These are phyloP conservation scores for Idaea aversata DNA, from an alignment of 2,888 invertebrate genomes.

Conservation along the genomic window DNA sequence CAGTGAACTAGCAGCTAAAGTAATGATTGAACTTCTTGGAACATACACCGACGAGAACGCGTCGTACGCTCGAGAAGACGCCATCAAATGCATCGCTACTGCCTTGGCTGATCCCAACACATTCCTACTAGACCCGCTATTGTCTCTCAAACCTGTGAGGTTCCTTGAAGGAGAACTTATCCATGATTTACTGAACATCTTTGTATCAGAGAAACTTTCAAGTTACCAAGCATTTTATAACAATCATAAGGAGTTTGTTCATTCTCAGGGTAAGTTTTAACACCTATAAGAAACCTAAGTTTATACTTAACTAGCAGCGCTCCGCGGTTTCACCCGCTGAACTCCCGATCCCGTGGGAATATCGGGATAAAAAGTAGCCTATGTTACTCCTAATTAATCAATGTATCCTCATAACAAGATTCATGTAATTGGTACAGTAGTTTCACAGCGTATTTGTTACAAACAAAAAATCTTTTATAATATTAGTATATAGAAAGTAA, in stretches of 20 bases:
- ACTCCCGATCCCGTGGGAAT: no score
- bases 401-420: no score
- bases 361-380: no score
- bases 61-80: slow-evolving; percentile 97
- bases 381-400: no score
- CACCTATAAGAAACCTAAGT: no score
- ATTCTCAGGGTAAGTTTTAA: slow-evolving; percentile 77
- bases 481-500: no score
- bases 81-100: slow-evolving; percentile 96
- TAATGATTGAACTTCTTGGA: slow-evolving; percentile 97
- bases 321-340: no score
- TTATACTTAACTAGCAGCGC: no score
- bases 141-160: slow-evolving; percentile 95
- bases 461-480: no score
- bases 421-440: no score
- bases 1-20: slow-evolving; percentile 95
- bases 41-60: slow-evolving; percentile 99
- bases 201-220: slow-evolving; percentile 96
- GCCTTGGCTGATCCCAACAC: slow-evolving; percentile 97
- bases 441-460: no score
- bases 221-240: slow-evolving; percentile 96
- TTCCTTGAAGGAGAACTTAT: slow-evolving; percentile 97
- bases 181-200: slow-evolving; percentile 95
- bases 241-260: slow-evolving; percentile 94
- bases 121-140: slow-evolving; percentile 95